Evolutionary conservation across 2,888 invertebrate genomes (phyloP).

Genomic region (Caenorhabditis afra): DNA sequence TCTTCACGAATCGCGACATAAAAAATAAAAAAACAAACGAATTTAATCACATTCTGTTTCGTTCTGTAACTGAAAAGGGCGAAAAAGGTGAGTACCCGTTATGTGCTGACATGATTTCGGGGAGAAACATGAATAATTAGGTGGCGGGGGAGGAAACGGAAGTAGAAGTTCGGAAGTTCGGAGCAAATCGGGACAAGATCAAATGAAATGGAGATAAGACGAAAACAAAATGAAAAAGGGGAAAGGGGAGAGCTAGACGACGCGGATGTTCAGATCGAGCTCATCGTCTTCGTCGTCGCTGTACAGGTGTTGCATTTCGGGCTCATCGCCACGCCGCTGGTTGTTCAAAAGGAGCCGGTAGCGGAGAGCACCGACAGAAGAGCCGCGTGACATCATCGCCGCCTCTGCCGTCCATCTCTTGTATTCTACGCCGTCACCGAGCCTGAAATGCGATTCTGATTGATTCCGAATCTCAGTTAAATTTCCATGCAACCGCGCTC

Average conservation of each 20-base stretch:
- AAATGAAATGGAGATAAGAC: not conserved
- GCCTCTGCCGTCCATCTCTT: conserved; percentile 57
- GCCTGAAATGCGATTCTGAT: conserved; percentile 54
- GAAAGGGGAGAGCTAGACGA: conserved; percentile 20
- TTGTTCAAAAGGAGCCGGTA: conserved; percentile 29
- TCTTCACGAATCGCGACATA: too few relatives aligned
- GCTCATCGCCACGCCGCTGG: conserved; percentile 36
- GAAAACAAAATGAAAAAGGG: not conserved
- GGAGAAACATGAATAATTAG: conserved; percentile 5
- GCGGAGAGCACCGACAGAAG: conserved; percentile 40
- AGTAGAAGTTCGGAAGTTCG: conserved; percentile 14
- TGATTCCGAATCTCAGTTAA: not conserved
- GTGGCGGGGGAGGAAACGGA: too few relatives aligned
- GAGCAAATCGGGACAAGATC: conserved; percentile 19
- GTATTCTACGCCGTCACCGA: conserved; percentile 70
- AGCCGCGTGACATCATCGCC: conserved; percentile 20
- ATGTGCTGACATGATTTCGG: conserved; percentile 14
- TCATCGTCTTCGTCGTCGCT: conserved; percentile 56
- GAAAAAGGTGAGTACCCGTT: conserved; percentile 32
- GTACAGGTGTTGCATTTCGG: conserved; percentile 54
- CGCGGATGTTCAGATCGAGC: conserved; percentile 43
- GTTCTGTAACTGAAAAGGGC: conserved; percentile 16
- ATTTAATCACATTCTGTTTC: not conserved
- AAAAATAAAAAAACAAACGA: conserved; percentile 4
- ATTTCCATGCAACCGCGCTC: not conserved